phyloP scores from a whole-genome alignment of 1,140 invertebrate genomes.

The Lanistes nyassanus region DNA sequence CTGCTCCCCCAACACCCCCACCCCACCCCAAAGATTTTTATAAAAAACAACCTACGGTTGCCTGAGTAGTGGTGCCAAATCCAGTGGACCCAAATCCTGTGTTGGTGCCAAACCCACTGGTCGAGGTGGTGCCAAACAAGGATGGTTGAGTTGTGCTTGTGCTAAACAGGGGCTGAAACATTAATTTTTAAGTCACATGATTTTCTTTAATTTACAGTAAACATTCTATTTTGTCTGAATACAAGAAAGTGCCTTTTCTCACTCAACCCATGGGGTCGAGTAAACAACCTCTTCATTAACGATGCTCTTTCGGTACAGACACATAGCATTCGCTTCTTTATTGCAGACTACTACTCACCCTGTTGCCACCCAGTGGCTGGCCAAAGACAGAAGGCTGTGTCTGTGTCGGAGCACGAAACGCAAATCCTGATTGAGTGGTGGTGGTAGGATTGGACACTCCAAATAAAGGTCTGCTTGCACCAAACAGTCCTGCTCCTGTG shows the following conservation, averaged over 20 bases:
- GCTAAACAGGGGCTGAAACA: slow-evolving; percentile 53
- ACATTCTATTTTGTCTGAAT: no score
- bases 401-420: slow-evolving; percentile 41
- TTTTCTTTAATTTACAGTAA: no score
- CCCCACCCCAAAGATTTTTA: not conserved
- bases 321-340: no score
- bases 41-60: not conserved
- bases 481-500: slow-evolving; percentile 56
- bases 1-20: no score
- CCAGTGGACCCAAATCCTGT: slow-evolving; percentile 40
- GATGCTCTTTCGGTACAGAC: no score
- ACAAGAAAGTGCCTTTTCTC: no score
- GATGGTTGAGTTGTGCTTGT: slow-evolving; percentile 49
- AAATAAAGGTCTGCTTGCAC: slow-evolving; percentile 59
- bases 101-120: slow-evolving; percentile 69
- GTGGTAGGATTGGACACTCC: slow-evolving; percentile 47
- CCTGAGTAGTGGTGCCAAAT: slow-evolving; percentile 8
- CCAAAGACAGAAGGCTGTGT: slow-evolving; percentile 9
- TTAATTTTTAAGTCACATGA: no score
- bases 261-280: no score
- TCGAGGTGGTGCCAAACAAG: slow-evolving; percentile 66
- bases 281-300: no score
- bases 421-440: slow-evolving; percentile 50
- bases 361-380: not conserved
- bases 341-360: not conserved